Conservation (phyloP, 2,797 vertebrate species). For the Neostethus bicornis region DNA sequence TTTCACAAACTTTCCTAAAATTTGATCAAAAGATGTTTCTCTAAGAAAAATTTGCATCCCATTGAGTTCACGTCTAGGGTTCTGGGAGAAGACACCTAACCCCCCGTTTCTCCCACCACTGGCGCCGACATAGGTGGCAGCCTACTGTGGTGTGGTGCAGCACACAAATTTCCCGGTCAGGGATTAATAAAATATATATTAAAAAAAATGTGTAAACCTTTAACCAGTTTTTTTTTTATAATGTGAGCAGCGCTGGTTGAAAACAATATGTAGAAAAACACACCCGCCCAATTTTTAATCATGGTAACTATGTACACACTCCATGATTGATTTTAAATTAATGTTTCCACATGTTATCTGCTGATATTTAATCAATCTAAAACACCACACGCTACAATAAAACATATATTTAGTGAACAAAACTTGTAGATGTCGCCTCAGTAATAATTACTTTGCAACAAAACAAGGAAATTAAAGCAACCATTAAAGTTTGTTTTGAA, state of each 20-base stretch:
- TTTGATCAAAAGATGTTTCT: too few species aligned
- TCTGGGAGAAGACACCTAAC: too few species aligned
- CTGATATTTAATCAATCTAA: constrained; percentile 18
- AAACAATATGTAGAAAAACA: constrained; percentile 49
- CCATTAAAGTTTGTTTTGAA: constrained; percentile 40
- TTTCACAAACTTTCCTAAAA: too few species aligned
- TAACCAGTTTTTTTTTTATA: too few species aligned
- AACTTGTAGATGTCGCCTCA: constrained; percentile 25
- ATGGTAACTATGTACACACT: constrained; percentile 31
- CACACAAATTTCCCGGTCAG: too few species aligned
- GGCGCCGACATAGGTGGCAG: too few species aligned
- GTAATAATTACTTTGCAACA: constrained; percentile 30
- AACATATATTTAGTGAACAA: constrained; percentile 64
- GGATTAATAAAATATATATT: too few species aligned
- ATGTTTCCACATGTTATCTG: constrained; percentile 35
- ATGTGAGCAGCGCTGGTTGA: constrained; percentile 20
- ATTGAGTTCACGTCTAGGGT: too few species aligned
- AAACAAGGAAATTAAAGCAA: constrained; percentile 37
- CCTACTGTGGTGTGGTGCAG: too few species aligned
- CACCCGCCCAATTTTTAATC: constrained; percentile 25
- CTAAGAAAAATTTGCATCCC: too few species aligned
- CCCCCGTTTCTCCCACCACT: too few species aligned
- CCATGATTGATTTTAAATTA: constrained; percentile 12
- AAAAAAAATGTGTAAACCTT: too few species aligned
- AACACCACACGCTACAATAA: constrained; percentile 27